phyloP scores from a whole-genome alignment of 2,888 invertebrate species.

The Machimus rusticus region DNA sequence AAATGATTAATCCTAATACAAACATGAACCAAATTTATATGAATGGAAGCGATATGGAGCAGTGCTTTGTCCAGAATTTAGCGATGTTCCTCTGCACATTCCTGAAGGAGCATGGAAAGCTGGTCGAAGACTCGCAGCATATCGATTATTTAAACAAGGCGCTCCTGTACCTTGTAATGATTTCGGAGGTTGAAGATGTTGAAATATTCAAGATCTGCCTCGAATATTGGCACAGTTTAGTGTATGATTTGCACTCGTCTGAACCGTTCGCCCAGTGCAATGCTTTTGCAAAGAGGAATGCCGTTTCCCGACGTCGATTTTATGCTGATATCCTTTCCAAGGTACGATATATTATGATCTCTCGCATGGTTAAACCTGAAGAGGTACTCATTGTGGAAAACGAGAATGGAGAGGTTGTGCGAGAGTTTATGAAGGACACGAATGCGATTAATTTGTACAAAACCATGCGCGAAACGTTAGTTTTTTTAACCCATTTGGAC shows the following conservation, averaged over 20 bases:
- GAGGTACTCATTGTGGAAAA: conserved; percentile 99
- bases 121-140: conserved; percentile 83
- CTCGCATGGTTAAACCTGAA: conserved; percentile 99
- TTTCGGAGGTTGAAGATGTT: conserved; percentile 98
- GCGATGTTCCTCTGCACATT: conserved; percentile 97
- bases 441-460: conserved; percentile 99
- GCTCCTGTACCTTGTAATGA: conserved; percentile 84
- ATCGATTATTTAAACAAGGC: conserved; percentile 82
- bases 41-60: conserved; percentile 93
- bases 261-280: conserved; percentile 70
- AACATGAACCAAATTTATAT: conserved; percentile 95
- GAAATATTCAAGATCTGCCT: conserved; percentile 99
- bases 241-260: conserved; percentile 91
- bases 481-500: conserved; percentile 98
- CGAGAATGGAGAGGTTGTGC: conserved; percentile 98
- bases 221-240: conserved; percentile 97
- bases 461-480: conserved; percentile 97
- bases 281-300: conserved; percentile 55
- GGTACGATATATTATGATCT: conserved; percentile 97
- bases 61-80: conserved; percentile 98
- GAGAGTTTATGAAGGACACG: conserved; percentile 99
- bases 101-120: conserved; percentile 92
- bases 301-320: conserved; percentile 71
- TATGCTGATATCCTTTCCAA: conserved; percentile 84
- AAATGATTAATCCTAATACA: conserved; percentile 89